Percentiles rank a stretch among this genome's conserved stretches.
Conservation (phyloP, 2,797 vertebrate species). For the Pipistrellus pipistrellus region DNA sequence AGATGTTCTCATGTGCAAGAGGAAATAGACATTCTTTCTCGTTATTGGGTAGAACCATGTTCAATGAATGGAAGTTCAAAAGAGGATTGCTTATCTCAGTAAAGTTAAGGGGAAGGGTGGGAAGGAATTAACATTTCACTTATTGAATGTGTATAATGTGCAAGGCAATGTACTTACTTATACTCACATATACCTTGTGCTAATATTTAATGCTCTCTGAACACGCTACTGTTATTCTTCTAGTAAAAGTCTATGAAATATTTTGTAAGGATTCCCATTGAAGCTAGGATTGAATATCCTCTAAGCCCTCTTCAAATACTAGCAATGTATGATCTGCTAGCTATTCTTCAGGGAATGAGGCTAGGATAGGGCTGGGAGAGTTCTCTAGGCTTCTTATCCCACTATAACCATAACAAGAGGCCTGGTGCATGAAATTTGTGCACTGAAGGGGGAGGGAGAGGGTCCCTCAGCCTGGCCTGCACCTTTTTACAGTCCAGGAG, state of each 20-base stretch:
- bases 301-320: background rate
- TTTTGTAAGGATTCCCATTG: slow-evolving; percentile 13
- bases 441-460: too few species aligned
- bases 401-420: background rate
- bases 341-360: background rate
- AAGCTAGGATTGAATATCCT: background rate
- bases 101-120: background rate
- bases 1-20: background rate
- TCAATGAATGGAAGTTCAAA: background rate
- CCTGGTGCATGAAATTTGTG: too few species aligned
- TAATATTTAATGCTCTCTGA: background rate
- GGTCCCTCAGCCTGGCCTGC: too few species aligned
- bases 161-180: background rate
- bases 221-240: background rate
- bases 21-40: background rate
- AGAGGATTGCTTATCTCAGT: background rate
- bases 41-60: background rate
- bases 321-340: background rate
- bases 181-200: background rate
- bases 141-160: background rate
- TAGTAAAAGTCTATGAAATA: background rate
- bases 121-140: background rate
- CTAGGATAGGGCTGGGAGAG: background rate
- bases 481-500: too few species aligned
- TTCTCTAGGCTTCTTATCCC: background rate